phyloP scores from a whole-genome alignment of 2,113 vertebrate genomes.

The Canis aureus region DNA sequence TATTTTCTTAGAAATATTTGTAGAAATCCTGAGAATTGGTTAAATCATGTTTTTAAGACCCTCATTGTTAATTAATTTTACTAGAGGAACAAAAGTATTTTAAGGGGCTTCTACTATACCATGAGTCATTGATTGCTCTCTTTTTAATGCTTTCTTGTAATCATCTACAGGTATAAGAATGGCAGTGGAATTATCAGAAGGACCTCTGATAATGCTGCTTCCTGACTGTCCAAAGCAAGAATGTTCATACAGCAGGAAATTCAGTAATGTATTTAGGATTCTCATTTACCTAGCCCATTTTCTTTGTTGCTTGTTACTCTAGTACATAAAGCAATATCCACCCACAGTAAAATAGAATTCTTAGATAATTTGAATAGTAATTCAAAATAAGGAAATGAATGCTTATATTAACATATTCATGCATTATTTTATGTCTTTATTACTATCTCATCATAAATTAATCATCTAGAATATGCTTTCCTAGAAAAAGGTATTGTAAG shows the following conservation, averaged over 20 bases:
- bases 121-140: not conserved
- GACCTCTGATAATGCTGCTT: constrained; percentile 6
- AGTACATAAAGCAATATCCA: not conserved
- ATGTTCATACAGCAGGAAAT: not conserved
- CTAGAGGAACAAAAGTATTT: constrained; percentile 32
- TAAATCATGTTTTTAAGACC: constrained; percentile 57
- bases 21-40: constrained; percentile 49
- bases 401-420: not conserved
- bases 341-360: constrained; percentile 24
- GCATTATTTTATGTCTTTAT: not conserved
- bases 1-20: constrained; percentile 50
- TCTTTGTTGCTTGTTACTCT: constrained; percentile 37
- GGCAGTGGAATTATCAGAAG: constrained; percentile 24
- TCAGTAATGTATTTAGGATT: not conserved
- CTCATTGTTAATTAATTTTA: not conserved
- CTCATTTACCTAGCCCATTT: constrained; percentile 6
- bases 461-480: not conserved
- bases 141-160: constrained; percentile 16
- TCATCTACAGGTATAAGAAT: constrained; percentile 19
- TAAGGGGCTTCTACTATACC: constrained; percentile 6
- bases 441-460: not conserved
- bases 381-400: constrained; percentile 51
- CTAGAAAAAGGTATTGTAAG: not conserved
- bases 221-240: constrained; percentile 28
- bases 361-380: constrained; percentile 47